Base-by-base conservation (phyloP, 2,797 vertebrate species). In the Tenualosa ilisha region DNA sequence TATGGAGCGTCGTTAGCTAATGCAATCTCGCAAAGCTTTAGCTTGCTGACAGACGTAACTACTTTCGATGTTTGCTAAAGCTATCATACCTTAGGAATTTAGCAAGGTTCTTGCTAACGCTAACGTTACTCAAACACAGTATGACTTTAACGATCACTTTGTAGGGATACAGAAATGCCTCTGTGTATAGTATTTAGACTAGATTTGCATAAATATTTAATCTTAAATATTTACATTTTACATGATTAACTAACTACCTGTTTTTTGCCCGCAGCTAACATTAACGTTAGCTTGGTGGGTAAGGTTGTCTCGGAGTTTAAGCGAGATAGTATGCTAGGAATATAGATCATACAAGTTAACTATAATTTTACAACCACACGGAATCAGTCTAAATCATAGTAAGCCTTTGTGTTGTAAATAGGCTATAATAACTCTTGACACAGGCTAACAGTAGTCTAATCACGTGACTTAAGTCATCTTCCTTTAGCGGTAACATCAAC, bases 1-100 rank as follows among this genome's bases (percentile, higher is more conserved):
- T 79, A 79, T 46, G 72, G 20, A 79, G 3, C 46, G 4, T 46
- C 72, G 37, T 79, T 79, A 79, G 72, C 37, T 79, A 75, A 79
- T 79, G 72, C 40, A 40, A 46, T 17, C 17, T 46, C 40, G 40
- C 68, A 43, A 43, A 6, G 37, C 43, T 17, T 43, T 43, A 46
- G 72, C 72, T 40, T 40, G 68, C 17, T 46, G 37, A 46, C 40
- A 79, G 88, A 43, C 37, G 40, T 72, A 79, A 22, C 15, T 20
- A 15, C 37, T 22, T 46, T 43, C 37, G 72, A 22, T 79, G 40
- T 79, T 46, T 89, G 49, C 83, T 84, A 85, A 87, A 37, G 65
- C 82, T 81, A 81, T 54, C 22, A 22, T 56, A 56, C 54, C 15
- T 0, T 20, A 51, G 0, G 50, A 51, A 51, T 51, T 51, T 7